Percentiles rank a stretch among this genome's conserved stretches.
Conservation (phyloP, 2,113 vertebrate species). For the Megaleporinus macrocephalus region DNA sequence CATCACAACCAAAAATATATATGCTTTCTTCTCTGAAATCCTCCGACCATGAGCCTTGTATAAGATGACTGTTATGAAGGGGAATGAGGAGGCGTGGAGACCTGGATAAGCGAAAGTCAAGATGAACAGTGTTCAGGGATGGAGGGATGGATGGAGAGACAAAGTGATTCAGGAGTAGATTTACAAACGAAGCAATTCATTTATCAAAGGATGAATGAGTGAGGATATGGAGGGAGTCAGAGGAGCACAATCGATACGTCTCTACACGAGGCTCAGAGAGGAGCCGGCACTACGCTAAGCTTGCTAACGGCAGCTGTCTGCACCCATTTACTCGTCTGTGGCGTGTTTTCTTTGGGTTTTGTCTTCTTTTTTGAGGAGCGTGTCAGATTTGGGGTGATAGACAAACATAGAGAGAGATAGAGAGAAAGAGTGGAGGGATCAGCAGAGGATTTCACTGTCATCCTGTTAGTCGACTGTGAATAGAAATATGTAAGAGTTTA, state of each 20-base stretch:
- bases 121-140: not conserved
- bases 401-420: constrained; percentile 5
- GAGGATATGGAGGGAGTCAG: constrained; percentile 33
- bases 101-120: not conserved
- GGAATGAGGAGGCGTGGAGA: not conserved
- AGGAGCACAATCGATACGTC: constrained; percentile 50
- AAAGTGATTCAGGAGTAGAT: constrained; percentile 58
- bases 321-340: constrained; percentile 11
- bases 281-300: not conserved
- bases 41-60: too few relatives aligned
- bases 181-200: constrained; percentile 52
- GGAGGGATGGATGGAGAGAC: constrained; percentile 38
- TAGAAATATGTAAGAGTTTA: not conserved
- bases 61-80: constrained; percentile 1
- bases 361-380: constrained; percentile 19
- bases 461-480: not conserved
- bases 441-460: constrained; percentile 4
- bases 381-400: constrained; percentile 5
- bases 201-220: constrained; percentile 52
- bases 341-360: not conserved
- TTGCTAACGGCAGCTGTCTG: constrained; percentile 19
- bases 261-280: constrained; percentile 30
- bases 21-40: too few relatives aligned
- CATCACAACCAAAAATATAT: too few relatives aligned
- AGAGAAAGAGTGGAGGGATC: not conserved